phyloP scores from a whole-genome alignment of 2,113 vertebrate genomes.

The Prolemur simus region DNA sequence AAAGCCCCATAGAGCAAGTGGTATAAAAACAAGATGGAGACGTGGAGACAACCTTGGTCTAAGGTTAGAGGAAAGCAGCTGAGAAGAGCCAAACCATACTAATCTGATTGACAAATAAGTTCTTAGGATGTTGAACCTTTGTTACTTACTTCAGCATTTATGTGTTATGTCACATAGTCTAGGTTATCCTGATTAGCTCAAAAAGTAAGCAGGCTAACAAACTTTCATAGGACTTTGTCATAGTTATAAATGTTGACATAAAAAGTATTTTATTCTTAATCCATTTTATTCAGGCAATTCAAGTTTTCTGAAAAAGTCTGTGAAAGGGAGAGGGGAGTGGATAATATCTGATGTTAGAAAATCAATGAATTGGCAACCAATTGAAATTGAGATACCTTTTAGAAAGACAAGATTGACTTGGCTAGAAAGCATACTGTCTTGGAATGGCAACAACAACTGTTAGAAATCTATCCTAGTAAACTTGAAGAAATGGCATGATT shows the following conservation, averaged over 20 bases:
- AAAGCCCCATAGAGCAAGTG: neutral
- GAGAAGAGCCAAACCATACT: neutral
- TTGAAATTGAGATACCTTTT: neutral
- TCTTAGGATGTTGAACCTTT: accelerated
- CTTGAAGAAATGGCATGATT: neutral
- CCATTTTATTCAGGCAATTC: neutral
- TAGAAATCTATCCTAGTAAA: neutral
- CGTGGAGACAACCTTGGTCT: neutral
- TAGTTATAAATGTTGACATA: neutral
- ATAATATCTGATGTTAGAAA: neutral
- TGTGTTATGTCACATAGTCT: neutral
- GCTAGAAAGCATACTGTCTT: neutral
- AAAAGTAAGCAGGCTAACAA: neutral
- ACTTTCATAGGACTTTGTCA: neutral
- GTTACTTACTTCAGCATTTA: neutral
- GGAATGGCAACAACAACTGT: neutral
- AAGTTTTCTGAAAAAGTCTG: neutral
- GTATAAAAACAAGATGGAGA: neutral
- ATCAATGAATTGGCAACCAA: neutral
- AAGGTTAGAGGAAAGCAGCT: neutral
- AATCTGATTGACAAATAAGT: neutral
- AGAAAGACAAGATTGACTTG: neutral
- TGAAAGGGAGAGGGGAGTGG: neutral
- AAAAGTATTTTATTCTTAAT: neutral
- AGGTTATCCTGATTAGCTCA: neutral